Base-by-base conservation (phyloP, 2,797 vertebrate species). In the Anomalospiza imberbis region DNA sequence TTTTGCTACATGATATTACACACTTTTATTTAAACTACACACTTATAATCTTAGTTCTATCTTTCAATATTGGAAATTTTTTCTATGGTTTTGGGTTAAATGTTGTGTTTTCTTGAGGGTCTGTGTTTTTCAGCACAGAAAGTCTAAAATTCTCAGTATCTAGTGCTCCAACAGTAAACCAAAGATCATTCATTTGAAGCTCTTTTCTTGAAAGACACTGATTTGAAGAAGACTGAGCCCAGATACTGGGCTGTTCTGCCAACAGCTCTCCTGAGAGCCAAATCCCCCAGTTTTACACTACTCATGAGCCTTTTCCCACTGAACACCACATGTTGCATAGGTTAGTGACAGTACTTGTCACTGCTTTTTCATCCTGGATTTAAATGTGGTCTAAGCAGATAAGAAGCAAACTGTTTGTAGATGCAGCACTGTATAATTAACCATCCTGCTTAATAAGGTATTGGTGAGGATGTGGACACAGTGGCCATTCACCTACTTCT, bases 391-490 rank as follows among this genome's bases (percentile, higher is more conserved):
- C 66, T 78, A 38, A 92, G 85, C 38, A 88, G 89, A 61, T 80
- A 67, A 95, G 57, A 51, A 82, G 47, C 44, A 75, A 95, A 72
- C 53, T 83, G 34, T 82, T 94, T 71, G 87, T 15, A 79, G 66
- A 75, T 83, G 79, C 65, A 75, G 58, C 63, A n/a, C 68, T 53
- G n/a, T 36, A 34, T 87, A 85, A 94, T 95, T 95, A 94, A 91
- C 77, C 28, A 48, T 21, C 58, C 70, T 83, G 66, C 61, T 80
- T 93, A 92, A 85, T 48, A 65, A 91, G 68, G 45, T 74, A n/a
- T 61, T 63, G 89, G 25, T 38, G 50, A 75, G 65, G 54, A 45
- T 68, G 70, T 50, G 36, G 38, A 4, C 67, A 54, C 78, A 87
- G 38, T 58, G 57, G 28, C n/a, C 28, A 91, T 62, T 91, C 81